These are phyloP conservation scores for Tinea pellionella DNA, from an alignment of 2,888 invertebrate genomes.

Conservation along the genomic window DNA sequence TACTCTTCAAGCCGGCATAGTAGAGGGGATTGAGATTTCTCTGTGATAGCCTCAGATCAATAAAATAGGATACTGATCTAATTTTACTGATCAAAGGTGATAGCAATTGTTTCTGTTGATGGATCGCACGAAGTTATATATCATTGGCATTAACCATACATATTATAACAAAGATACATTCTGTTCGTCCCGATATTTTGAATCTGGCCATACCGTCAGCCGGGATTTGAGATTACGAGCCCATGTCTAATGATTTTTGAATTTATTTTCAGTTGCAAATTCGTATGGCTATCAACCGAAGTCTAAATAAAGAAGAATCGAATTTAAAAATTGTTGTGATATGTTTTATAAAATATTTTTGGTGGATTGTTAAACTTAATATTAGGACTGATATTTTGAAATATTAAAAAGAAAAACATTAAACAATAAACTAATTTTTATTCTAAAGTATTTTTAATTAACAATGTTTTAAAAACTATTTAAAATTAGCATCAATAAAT, in stretches of 20 bases:
- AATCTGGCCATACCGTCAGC: no score
- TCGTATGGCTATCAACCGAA: conserved; percentile 63
- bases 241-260: neutral
- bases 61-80: no score
- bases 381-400: neutral
- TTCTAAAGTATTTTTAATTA: neutral
- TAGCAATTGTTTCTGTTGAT: no score
- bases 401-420: neutral
- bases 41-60: no score
- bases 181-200: no score
- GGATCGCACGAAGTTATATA: no score
- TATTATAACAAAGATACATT: no score
- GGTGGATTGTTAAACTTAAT: neutral
- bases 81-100: no score
- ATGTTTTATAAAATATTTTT: neutral
- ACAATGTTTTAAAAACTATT: neutral
- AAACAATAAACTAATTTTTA: neutral
- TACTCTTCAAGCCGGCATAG: no score
- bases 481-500: neutral
- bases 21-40: no score
- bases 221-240: no score
- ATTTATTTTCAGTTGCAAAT: conserved; percentile 62
- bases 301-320: conserved; percentile 31
- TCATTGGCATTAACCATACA: no score
- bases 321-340: neutral